Conservation (phyloP, 2,888 invertebrate species). For the Platycheirus albimanus region DNA sequence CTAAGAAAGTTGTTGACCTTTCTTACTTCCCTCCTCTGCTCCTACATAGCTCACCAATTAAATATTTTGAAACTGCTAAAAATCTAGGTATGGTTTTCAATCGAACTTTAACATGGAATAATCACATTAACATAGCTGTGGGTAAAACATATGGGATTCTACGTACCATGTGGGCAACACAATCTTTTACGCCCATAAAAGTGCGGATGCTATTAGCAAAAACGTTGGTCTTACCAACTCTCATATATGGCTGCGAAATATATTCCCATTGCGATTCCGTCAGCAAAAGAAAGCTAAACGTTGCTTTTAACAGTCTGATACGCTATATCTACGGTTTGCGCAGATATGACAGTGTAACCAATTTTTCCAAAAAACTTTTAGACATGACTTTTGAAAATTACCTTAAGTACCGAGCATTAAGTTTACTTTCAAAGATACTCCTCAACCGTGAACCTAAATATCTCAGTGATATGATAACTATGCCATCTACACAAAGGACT, state of each 20-base stretch:
- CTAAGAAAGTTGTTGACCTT: conserved; percentile 1
- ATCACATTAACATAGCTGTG: background rate
- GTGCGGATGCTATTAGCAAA: too few species aligned
- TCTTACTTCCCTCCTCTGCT: background rate
- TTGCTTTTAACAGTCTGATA: background rate
- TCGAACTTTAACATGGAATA: too few species aligned
- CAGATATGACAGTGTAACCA: background rate
- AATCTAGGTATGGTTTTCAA: background rate
- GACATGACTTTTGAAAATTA: too few species aligned
- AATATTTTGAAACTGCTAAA: too few species aligned
- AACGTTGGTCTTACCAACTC: background rate
- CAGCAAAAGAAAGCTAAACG: background rate
- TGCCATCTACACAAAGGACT: too few species aligned
- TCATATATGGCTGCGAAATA: background rate
- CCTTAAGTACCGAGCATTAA: too few species aligned
- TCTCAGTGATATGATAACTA: too few species aligned
- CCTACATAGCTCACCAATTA: background rate
- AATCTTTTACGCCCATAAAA: too few species aligned
- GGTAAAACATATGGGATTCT: background rate
- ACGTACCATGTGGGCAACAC: background rate
- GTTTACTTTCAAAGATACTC: too few species aligned
- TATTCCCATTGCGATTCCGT: background rate
- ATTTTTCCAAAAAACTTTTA: too few species aligned
- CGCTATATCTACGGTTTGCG: background rate
- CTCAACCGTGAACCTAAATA: too few species aligned